A percentile compares a stretch with the other conserved stretches of the same genome.
These are phyloP conservation scores for Liparis tanakae DNA, from an alignment of 2,797 vertebrate species.

Conservation along the genomic window DNA sequence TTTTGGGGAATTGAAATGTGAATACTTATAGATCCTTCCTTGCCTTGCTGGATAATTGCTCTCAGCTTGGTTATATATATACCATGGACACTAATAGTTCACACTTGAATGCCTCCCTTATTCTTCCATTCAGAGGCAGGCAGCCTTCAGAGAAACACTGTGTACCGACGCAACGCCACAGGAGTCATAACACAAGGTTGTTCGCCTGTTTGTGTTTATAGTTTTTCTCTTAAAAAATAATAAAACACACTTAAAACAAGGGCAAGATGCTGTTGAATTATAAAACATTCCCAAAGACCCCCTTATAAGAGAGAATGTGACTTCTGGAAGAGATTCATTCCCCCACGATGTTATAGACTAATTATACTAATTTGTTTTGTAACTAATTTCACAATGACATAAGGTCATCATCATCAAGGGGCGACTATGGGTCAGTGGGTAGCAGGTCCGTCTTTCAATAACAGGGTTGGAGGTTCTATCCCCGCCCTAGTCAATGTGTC, in stretches of 20 bases:
- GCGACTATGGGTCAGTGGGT: too few relatives aligned
- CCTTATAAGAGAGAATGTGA: background rate
- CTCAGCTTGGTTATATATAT: background rate
- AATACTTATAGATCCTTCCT: background rate
- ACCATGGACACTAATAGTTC: background rate
- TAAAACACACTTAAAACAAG: background rate
- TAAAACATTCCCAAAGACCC: too few relatives aligned
- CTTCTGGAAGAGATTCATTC: background rate
- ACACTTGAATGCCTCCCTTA: background rate
- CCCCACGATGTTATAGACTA: background rate
- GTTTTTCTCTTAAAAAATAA: background rate
- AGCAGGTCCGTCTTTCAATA: too few relatives aligned
- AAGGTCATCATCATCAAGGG: too few relatives aligned
- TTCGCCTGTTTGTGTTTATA: background rate
- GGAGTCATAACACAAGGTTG: background rate
- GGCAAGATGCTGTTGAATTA: background rate
- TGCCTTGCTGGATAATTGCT: background rate
- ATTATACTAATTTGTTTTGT: conserved; percentile 17
- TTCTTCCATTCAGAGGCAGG: background rate
- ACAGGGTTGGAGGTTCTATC: too few relatives aligned
- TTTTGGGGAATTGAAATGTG: background rate
- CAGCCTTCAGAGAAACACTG: background rate
- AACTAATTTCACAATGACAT: background rate
- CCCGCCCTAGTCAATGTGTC: too few relatives aligned
- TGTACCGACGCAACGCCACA: background rate